Conservation (phyloP, 2,113 vertebrate genomes). For the Piliocolobus tephrosceles region DNA sequence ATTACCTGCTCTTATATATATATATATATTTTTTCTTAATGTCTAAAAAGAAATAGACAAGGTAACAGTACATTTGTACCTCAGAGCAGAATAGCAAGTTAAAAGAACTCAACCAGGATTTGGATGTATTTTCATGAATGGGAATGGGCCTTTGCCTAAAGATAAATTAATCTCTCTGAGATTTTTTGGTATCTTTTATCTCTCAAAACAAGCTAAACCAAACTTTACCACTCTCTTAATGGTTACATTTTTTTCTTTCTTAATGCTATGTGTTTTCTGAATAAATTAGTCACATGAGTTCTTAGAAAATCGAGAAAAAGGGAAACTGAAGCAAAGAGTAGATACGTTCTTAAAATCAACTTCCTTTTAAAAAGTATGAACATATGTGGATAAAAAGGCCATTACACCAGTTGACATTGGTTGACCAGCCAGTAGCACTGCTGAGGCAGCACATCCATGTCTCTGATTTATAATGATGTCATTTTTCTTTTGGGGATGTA, state of each 20-base stretch:
- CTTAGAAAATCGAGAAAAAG: conserved; percentile 52
- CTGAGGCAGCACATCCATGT: neutral
- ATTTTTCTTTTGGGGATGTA: neutral
- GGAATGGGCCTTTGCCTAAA: conserved; percentile 48
- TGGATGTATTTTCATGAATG: conserved; percentile 63
- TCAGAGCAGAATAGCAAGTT: conserved; percentile 67
- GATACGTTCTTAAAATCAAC: neutral
- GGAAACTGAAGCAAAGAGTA: conserved; percentile 29
- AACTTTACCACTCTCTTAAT: conserved; percentile 16
- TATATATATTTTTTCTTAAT: too few species aligned
- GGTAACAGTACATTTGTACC: conserved; percentile 68
- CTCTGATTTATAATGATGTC: conserved; percentile 26
- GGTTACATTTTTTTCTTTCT: conserved; percentile 3
- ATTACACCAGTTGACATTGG: neutral
- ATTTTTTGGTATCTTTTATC: neutral
- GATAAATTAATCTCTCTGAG: conserved; percentile 45
- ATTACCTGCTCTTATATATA: neutral
- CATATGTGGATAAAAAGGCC: neutral
- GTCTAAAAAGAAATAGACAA: conserved; percentile 52
- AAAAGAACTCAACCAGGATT: conserved; percentile 60
- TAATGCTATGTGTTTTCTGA: conserved; percentile 49
- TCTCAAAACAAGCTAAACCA: neutral
- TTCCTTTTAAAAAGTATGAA: conserved; percentile 40
- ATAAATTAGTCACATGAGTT: neutral
- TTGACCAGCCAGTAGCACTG: neutral